Conservation (phyloP, 2,797 vertebrate genomes). For the Lepilemur ruficaudatus region DNA sequence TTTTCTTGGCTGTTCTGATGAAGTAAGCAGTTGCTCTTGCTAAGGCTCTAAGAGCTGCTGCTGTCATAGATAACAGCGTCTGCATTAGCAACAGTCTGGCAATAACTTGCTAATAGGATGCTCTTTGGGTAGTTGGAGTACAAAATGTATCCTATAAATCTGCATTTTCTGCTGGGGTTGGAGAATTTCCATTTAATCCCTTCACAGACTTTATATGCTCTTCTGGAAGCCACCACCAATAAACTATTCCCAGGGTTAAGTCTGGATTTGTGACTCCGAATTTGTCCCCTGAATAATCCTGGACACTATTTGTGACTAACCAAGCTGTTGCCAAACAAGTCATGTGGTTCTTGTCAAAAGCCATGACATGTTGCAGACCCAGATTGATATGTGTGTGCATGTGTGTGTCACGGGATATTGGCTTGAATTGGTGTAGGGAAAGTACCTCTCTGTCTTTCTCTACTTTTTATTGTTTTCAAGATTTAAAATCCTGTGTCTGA, state of each 20-base stretch:
- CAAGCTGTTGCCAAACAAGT: slow-evolving; percentile 13
- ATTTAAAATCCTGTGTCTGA: slow-evolving; percentile 27
- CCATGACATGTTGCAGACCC: not conserved
- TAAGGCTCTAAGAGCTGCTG: not conserved
- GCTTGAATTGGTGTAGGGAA: not conserved
- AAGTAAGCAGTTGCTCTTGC: not conserved
- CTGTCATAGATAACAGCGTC: slow-evolving; percentile 36
- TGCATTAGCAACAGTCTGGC: slow-evolving; percentile 22
- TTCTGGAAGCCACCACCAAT: slow-evolving; percentile 59
- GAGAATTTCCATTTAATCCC: slow-evolving; percentile 58
- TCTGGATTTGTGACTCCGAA: slow-evolving; percentile 49
- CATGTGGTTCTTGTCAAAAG: not conserved
- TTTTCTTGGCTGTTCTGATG: not conserved
- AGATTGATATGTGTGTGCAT: not conserved
- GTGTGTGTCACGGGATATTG: not conserved
- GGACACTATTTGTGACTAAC: slow-evolving; percentile 41
- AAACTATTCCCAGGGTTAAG: slow-evolving; percentile 51
- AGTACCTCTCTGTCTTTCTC: not conserved
- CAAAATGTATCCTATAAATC: slow-evolving; percentile 61
- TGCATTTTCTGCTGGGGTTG: slow-evolving; percentile 61
- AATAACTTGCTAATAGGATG: slow-evolving; percentile 55
- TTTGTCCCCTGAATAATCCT: slow-evolving; percentile 24
- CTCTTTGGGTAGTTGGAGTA: slow-evolving; percentile 52
- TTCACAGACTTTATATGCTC: slow-evolving; percentile 53
- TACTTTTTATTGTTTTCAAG: slow-evolving; percentile 1